Percentiles rank a stretch among this genome's conserved stretches.
phyloP scores from a whole-genome alignment of 2,888 invertebrate species.

The Zele albiditarsus region DNA sequence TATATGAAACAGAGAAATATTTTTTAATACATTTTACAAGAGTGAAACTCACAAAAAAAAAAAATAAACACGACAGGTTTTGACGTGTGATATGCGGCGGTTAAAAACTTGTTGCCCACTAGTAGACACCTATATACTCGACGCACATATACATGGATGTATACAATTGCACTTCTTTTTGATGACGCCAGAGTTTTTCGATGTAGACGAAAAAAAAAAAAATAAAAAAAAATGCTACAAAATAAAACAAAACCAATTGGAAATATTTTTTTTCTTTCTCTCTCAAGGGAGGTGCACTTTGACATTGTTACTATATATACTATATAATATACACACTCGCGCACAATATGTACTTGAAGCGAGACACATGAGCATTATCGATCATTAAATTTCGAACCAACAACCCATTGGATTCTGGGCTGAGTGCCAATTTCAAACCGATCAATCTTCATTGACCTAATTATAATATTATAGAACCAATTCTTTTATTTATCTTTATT shows the following conservation, averaged over 20 bases:
- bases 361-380: conserved; percentile 2
- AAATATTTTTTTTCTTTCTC: conserved; percentile 2
- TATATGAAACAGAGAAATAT: background rate
- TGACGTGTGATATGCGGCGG: background rate
- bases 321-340: background rate
- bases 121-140: background rate
- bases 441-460: conserved; percentile 10
- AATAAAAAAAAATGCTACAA: background rate
- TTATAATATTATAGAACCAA: background rate
- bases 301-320: background rate
- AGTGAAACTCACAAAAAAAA: too few species aligned
- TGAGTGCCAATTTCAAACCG: conserved; percentile 3
- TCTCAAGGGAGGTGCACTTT: conserved; percentile 9
- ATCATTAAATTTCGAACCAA: conserved; percentile 4
- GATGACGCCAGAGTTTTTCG: background rate
- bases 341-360: background rate
- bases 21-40: background rate
- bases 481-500: background rate
- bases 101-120: conserved; percentile 44
- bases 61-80: background rate
- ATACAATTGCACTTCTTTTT: background rate
- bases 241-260: background rate
- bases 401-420: background rate
- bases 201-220: background rate
- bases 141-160: background rate